Base-by-base conservation (phyloP, 2,113 vertebrate genomes). In the Anser cygnoides region DNA sequence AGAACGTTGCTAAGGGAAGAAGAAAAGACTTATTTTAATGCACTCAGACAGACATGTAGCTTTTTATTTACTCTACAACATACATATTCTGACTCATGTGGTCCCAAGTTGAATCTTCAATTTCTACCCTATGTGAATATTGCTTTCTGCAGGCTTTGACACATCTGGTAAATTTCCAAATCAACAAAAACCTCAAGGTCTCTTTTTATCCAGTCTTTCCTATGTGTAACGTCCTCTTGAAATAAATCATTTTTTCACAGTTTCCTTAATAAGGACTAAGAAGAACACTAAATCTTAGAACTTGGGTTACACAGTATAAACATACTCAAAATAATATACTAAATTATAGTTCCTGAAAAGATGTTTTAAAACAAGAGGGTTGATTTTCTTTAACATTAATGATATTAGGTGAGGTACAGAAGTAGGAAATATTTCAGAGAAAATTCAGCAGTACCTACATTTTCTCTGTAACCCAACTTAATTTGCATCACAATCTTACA, bases 1-100 rank as follows among this genome's bases (percentile, higher is more conserved):
- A 96, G 99, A 99, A 90, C 99, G 99, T 99, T 99, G 99, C 99
- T 99, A 93, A 84, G 65, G 71, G 62, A 94, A 68, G 35, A 96
- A 87, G 23, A 77, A 25, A 93, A 88, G 7, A 87, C 46, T 43
- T 11, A 43, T 61, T 75, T 96, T 72, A 86, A 66, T 1, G 3
- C 22, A 76, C 11, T 17, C 29, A 84, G 55, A 1, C 35, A 65
- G 16, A n/a, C 5, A 4, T 13, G 44, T 11, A 75, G 50, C 15
- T 25, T 83, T 76, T 79, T 80, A 49, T 39, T 89, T 82, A 85
- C 26, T 46, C 59, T 50, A 39, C 20, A 49, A 87, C 15, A 59
- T 18, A n/a, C 9, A 8, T 22, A 72, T 22, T 43, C 43, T 31
- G 65, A 50, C 26, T 16, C 23, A n/a, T 4, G 6, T 3, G 13